Percentiles rank a stretch among this genome's conserved stretches.
phyloP scores from a whole-genome alignment of 2,797 vertebrate species.

The Astyanax mexicanus region DNA sequence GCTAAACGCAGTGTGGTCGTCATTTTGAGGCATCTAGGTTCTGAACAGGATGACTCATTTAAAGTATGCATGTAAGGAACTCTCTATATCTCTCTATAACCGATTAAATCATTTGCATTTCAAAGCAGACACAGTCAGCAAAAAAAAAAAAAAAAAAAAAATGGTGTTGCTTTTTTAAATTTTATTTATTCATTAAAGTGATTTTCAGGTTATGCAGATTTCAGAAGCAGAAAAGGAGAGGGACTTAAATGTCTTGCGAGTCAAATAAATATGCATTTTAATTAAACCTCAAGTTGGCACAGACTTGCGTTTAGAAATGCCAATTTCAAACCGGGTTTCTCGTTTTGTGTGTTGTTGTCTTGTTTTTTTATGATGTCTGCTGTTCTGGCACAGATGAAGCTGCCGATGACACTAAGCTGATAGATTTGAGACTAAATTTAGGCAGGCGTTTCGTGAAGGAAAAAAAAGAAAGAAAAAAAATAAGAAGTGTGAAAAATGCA shows the following conservation, averaged over 20 bases:
- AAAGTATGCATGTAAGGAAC: constrained; percentile 37
- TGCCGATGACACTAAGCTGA: constrained; percentile 21
- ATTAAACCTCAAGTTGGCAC: constrained; percentile 44
- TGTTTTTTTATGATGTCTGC: not conserved
- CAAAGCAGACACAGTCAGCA: constrained; percentile 59
- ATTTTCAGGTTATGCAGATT: constrained; percentile 57
- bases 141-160: no score
- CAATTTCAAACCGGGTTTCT: not conserved
- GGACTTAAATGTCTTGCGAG: constrained; percentile 30
- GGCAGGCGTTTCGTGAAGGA: not conserved
- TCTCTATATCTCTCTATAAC: constrained; percentile 43
- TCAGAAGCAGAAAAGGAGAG: constrained; percentile 46
- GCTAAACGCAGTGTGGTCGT: constrained; percentile 24
- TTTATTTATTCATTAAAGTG: constrained; percentile 55
- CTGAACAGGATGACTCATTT: constrained; percentile 45
- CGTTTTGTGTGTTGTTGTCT: not conserved
- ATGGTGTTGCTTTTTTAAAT: constrained; percentile 47
- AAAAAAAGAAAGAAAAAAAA: not conserved
- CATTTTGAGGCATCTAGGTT: constrained; percentile 19
- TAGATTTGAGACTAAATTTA: constrained; percentile 24
- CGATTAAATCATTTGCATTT: constrained; percentile 57
- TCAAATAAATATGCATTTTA: constrained; percentile 49
- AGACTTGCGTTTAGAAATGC: constrained; percentile 20
- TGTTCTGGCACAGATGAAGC: constrained; percentile 3
- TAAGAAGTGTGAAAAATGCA: constrained; percentile 19